Conservation (phyloP, 30 jellyfish, hydroid and myxozoan genomes). For the Aurelia aurita complex sp. Pacific region DNA sequence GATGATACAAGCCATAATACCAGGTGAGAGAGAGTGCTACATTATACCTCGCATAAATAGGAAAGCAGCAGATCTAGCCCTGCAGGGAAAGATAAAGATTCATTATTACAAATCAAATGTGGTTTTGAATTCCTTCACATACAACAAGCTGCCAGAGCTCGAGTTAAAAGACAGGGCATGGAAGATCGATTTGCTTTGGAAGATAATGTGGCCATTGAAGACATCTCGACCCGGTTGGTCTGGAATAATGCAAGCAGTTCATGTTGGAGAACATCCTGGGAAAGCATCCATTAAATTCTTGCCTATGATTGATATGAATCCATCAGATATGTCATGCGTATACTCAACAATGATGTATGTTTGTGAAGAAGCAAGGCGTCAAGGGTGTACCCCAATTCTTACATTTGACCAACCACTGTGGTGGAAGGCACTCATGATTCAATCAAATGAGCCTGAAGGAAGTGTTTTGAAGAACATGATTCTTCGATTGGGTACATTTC, state of each 20-base stretch:
- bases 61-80: neutral
- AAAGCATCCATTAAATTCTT: conserved; percentile 18
- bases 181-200: conserved; percentile 24
- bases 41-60: conserved; percentile 26
- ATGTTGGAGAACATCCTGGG: conserved; percentile 35
- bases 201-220: neutral
- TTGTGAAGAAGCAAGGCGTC: conserved; percentile 13
- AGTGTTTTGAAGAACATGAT: neutral
- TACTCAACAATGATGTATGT: conserved; percentile 31
- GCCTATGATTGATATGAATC: conserved; percentile 52
- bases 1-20: conserved; percentile 30
- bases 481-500: conserved; percentile 29
- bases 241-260: conserved; percentile 37
- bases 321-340: conserved; percentile 22
- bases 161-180: conserved; percentile 9
- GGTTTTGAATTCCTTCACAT: conserved; percentile 5
- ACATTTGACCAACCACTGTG: conserved; percentile 68
- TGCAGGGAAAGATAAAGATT: neutral
- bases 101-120: neutral
- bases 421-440: conserved; percentile 29
- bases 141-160: conserved; percentile 12
- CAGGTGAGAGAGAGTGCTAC: neutral
- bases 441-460: neutral
- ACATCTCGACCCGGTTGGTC: conserved; percentile 50
- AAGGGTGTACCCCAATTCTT: conserved; percentile 10